Evolutionary conservation across 2,797 vertebrate species (phyloP), one percentile per base, ranked within the genome.

Genomic region (Tapera naevia): DNA sequence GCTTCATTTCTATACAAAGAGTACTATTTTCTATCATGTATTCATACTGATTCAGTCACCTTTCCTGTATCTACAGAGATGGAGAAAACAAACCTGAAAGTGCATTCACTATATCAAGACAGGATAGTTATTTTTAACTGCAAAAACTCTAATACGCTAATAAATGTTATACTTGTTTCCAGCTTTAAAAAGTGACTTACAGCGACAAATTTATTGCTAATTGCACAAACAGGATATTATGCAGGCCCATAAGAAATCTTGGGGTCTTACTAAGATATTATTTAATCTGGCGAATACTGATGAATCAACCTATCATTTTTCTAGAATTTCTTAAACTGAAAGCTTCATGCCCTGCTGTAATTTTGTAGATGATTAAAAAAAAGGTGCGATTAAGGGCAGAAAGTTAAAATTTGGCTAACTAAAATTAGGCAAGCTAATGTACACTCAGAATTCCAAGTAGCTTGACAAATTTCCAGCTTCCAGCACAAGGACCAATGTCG

Each of bases 161-260:
- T 96, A 96, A 96, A 95, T 91, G 89, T 94, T 81, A 67, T 70
- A 43, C 74, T 95, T 96, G 88, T 96, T 95, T 60, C 80, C 45
- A 82, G 76, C 56, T 92, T 91, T 94, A 84, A 88, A 94, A 89
- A 67, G 56, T 64, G 48, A 70, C 67, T 81, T 93, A 57, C 32
- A 73, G 80, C 57, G 88, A 93, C 70, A 96, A 95, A 94, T 95
- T 84, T 94, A 96, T 91, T 95, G 76, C 92, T 94, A 94, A 95
- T 91, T 93, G 67, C 89, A 95, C 91, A 92, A 91, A 85, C n/a
- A 73, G 89, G 80, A 92, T 92, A 86, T 82, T 96, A 91, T 92
- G 64, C 45, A 39, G 66, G 28, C 67, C 62, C 53, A 10, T 51
- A 88, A 80, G 91, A 93, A 89, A 86, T 43, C 75, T 73, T 76